Evolutionary conservation across 2,888 invertebrate genomes (phyloP), one percentile per base, ranked within the genome.

Genomic region (Hermaeophaga mercurialis): DNA sequence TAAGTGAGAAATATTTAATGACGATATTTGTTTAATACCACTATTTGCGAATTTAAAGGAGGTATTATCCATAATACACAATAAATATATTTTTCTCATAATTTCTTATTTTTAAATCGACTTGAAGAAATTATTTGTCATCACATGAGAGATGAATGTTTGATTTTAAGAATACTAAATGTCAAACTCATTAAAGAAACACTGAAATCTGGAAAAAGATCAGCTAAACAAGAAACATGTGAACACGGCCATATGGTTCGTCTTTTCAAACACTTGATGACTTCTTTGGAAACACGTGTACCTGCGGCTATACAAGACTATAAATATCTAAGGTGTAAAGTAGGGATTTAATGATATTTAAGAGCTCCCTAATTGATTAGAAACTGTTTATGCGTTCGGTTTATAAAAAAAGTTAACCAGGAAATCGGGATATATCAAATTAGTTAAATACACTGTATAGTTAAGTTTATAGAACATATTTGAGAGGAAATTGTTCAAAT

Each of bases 121-220:
- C 39, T 43, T 53, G 61, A 58, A 56, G 58, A 61, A 63, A 61
- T 58, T 65, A 63, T 63, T 62, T 61, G 61, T 63, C 64, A 61
- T 50, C 64, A 47, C 34, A 22, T 28, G 19, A 39, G 22, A 19
- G 18, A 19, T 19, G n/a, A 18, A 11, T 18, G 18, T 39, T 39
- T 18, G 22, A 39, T 39, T 39, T 22, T 39, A 18, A n/a, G 12
- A 9, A 36, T 41, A 19, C 36, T 47, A 34, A 26, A 43, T 17
- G 38, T 38, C 26, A 46, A 45, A 36, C 44, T 22, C 39, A 38
- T 47, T 34, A 57, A 52, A 52, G 47, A 52, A 53, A 53, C 48
- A 43, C 33, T 24, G 34, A 33, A 36, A 24, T 31, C 48, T 48
- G 24, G 48, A 48, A 54, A 54, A 54, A 33, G 41, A 48, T 54